Base-by-base conservation (phyloP, 2,888 invertebrate genomes). In the Tenthredo distinguenda region DNA sequence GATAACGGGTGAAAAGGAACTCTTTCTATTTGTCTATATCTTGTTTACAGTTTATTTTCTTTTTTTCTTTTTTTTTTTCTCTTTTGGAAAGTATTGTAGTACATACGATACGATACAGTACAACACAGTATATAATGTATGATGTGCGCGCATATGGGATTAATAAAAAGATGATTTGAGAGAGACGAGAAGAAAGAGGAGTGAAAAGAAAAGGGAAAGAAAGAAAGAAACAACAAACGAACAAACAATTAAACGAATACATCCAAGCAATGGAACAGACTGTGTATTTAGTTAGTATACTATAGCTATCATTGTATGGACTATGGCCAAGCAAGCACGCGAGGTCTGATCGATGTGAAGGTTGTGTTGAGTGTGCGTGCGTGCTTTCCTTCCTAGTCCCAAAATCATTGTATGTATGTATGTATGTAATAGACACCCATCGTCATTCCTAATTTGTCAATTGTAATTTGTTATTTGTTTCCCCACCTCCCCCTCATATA, bases 351-450 rank as follows among this genome's bases (percentile, higher is more conserved):
- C 91, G 91, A 92, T 93, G 91, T 93, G 92, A 93, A 91, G 93
- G 92, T 93, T 92, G 91, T 93, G 93, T 92, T 92, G 93, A 93
- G 91, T 92, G 92, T 92, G 91, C 91, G 91, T 92, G 92, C 92
- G 91, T 92, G 92, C 92, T 92, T 92, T 92, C 91, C 91, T 62
- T 18, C 85, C 88, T 88, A 87, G 87, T 88, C 88, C 88, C 88
- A 87, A 86, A 86, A 84, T 87, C 88, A 89, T 37, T 72, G 26
- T 72, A 72, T 72, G 26, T 72, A 72, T 71, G 26, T 62, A 62
- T 62, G 26, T 62, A 62, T 62, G 26, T 62, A 62, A 55, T 55
- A 55, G 55, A 55, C 18, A n/a, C 71, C 34, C 77, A 50, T 77
- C 55, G 77, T 77, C 77, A 77, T 77, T 77, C 77, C 77, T 77